phyloP scores from a whole-genome alignment of 1,140 invertebrate genomes.

The Vanessa tameamea region DNA sequence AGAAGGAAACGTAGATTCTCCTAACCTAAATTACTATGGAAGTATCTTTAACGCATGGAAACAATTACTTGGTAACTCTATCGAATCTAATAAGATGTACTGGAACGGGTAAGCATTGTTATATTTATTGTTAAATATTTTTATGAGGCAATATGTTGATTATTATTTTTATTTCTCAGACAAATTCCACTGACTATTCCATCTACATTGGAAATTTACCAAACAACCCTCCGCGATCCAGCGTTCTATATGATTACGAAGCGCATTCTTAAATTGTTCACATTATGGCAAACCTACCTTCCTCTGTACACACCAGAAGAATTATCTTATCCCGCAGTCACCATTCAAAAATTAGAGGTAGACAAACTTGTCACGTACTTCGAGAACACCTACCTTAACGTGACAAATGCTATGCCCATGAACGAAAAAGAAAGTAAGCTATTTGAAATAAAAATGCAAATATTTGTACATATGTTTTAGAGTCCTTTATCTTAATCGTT shows the following conservation, averaged over 20 bases:
- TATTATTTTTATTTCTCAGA: neutral
- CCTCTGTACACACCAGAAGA: slow-evolving; percentile 80
- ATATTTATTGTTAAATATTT: neutral
- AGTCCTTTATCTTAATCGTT: neutral
- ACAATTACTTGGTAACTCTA: slow-evolving; percentile 80
- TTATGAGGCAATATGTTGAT: neutral
- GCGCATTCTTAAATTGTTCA: slow-evolving; percentile 82
- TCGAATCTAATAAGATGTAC: slow-evolving; percentile 38
- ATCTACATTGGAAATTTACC: slow-evolving; percentile 79
- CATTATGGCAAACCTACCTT: slow-evolving; percentile 79
- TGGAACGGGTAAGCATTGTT: slow-evolving; percentile 39
- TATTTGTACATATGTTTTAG: slow-evolving; percentile 5
- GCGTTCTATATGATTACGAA: slow-evolving; percentile 85
- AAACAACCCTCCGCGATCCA: slow-evolving; percentile 84
- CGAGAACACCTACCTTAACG: slow-evolving; percentile 80
- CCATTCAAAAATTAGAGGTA: slow-evolving; percentile 83
- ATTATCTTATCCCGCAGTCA: slow-evolving; percentile 83
- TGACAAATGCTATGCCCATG: slow-evolving; percentile 76
- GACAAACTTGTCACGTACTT: slow-evolving; percentile 84
- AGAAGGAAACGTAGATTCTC: slow-evolving; percentile 85
- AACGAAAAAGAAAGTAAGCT: slow-evolving; percentile 64
- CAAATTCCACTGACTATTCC: slow-evolving; percentile 52
- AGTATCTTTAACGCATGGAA: slow-evolving; percentile 81
- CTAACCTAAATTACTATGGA: slow-evolving; percentile 84
- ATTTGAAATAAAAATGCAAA: neutral